Conservation (phyloP, 1,140 invertebrate genomes). For the Drosophila burlai region DNA sequence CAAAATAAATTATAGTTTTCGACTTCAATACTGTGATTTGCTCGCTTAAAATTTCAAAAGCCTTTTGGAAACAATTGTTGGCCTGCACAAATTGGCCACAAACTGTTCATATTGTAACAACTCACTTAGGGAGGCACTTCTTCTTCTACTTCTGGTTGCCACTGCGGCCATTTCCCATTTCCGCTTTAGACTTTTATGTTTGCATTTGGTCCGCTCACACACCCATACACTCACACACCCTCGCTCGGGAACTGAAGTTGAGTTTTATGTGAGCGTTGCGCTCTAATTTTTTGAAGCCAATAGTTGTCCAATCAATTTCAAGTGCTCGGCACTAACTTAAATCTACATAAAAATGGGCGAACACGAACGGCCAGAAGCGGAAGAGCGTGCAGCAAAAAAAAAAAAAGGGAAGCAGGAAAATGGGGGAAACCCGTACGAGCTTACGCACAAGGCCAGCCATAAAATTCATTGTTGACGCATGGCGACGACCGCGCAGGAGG, state of each 20-base stretch:
- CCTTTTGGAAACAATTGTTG: slow-evolving; percentile 27
- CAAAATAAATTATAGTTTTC: not conserved
- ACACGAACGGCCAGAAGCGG: slow-evolving; percentile 20
- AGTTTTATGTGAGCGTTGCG: slow-evolving; percentile 68
- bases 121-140: slow-evolving; percentile 34
- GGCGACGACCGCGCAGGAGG: slow-evolving; percentile 8
- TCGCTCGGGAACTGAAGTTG: slow-evolving; percentile 29
- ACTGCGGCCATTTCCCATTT: slow-evolving; percentile 59
- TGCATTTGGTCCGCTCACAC: slow-evolving; percentile 40
- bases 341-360: slow-evolving; percentile 74
- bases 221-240: not conserved
- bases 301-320: slow-evolving; percentile 81
- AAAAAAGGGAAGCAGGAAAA: slow-evolving; percentile 4
- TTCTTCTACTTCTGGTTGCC: slow-evolving; percentile 8
- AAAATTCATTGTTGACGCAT: slow-evolving; percentile 72
- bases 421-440: slow-evolving; percentile 22
- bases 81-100: slow-evolving; percentile 42
- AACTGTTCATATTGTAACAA: slow-evolving; percentile 72
- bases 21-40: not conserved
- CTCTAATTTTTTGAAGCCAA: slow-evolving; percentile 77
- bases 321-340: slow-evolving; percentile 70
- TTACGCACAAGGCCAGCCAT: slow-evolving; percentile 55
- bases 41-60: slow-evolving; percentile 25
- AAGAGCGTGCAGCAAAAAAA: slow-evolving; percentile 15
- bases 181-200: slow-evolving; percentile 72